Evolutionary conservation across 2,113 vertebrate species (phyloP).

Genomic region (Mola mola): DNA sequence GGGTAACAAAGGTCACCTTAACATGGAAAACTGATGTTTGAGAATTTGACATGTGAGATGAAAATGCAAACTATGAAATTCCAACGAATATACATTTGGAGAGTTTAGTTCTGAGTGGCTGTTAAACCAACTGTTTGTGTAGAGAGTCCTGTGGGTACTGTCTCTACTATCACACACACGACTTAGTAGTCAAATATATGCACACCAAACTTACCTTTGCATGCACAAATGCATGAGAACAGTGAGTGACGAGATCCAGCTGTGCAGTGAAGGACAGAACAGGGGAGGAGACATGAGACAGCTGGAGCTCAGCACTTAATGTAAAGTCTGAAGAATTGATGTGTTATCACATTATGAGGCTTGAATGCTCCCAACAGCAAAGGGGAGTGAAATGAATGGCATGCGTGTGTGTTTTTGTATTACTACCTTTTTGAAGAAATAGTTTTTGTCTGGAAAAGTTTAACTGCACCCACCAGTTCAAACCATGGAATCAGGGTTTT

Average conservation of each 20-base stretch:
- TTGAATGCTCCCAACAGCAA: constrained; percentile 14
- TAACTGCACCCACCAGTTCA: too few species aligned
- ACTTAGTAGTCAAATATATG: constrained; percentile 10
- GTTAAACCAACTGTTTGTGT: constrained; percentile 25
- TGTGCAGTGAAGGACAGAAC: constrained; percentile 54
- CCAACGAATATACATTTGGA: constrained; percentile 40
- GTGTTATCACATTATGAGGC: constrained; percentile 42
- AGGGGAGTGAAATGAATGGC: background rate
- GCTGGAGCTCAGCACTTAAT: constrained; percentile 47
- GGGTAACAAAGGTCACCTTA: constrained; percentile 10
- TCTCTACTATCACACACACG: constrained; percentile 15
- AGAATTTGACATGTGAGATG: constrained; percentile 11
- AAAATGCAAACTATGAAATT: constrained; percentile 6
- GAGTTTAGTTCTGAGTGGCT: constrained; percentile 32
- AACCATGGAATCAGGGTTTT: too few species aligned
- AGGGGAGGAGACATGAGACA: constrained; percentile 67
- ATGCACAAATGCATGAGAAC: constrained; percentile 7
- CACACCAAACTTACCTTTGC: constrained; percentile 8
- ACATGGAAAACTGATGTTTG: constrained; percentile 7
- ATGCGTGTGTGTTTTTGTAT: background rate
- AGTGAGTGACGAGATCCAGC: constrained; percentile 61
- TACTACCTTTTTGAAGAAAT: background rate
- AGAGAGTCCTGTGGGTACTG: constrained; percentile 2
- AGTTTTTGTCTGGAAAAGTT: too few species aligned
- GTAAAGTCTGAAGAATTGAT: constrained; percentile 12